Percentiles rank a stretch among this genome's conserved stretches.
Conservation (phyloP, 2,888 invertebrate genomes). For the Emesis furor region DNA sequence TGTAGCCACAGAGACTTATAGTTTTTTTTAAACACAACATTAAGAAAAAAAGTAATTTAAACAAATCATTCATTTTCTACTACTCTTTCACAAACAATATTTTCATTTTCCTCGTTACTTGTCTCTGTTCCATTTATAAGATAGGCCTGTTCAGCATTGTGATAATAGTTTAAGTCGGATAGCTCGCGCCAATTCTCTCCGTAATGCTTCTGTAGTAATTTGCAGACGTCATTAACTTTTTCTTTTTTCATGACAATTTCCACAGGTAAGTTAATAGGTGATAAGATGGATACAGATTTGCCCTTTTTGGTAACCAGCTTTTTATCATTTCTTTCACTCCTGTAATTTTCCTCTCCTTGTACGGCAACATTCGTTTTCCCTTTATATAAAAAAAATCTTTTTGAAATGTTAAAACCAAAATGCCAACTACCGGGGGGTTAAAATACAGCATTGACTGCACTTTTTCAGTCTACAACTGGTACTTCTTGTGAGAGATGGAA, state of each 20-base stretch:
- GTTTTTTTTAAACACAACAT: no score
- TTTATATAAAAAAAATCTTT: constrained; percentile 28
- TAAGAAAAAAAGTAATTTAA: background rate
- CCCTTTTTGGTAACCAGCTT: constrained; percentile 15
- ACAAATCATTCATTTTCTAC: background rate
- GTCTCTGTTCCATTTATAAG: background rate
- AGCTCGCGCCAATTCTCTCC: constrained; percentile 27
- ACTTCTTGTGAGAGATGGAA: constrained; percentile 33
- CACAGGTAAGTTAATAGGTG: constrained; percentile 22
- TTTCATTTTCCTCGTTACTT: constrained; percentile 1
- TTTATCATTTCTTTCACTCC: background rate
- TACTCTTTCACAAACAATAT: background rate
- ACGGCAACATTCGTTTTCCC: constrained; percentile 29
- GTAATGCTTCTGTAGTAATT: constrained; percentile 30
- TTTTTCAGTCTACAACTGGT: constrained; percentile 26
- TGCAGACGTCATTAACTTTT: constrained; percentile 32
- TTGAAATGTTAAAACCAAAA: constrained; percentile 34
- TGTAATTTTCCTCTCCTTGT: constrained; percentile 32
- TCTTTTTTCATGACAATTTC: constrained; percentile 25
- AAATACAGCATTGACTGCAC: constrained; percentile 12
- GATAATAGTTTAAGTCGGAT: constrained; percentile 11
- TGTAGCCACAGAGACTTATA: no score
- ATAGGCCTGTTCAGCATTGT: background rate
- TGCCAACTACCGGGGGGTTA: constrained; percentile 21
- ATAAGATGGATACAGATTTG: constrained; percentile 26